These are phyloP conservation scores for Leptestheria dahalacensis DNA, from an alignment of 1,140 invertebrate genomes.

Conservation along the genomic window DNA sequence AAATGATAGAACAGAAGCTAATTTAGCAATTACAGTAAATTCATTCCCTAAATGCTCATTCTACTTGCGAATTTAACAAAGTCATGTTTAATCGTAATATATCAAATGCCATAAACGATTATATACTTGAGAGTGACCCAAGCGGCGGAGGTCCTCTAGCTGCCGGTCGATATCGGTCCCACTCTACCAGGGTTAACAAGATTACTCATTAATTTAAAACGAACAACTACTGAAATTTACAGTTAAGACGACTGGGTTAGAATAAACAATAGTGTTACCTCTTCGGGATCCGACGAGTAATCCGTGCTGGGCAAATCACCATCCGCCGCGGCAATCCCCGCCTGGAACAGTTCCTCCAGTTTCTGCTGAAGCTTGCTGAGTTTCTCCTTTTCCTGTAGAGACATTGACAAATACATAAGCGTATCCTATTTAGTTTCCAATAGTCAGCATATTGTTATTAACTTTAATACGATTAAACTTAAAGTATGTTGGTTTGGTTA, in stretches of 20 bases:
- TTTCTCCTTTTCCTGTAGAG: constrained; percentile 33
- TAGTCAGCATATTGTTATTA: neutral
- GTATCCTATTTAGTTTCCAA: neutral
- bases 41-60: no score
- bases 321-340: constrained; percentile 26
- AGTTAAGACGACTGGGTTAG: no score
- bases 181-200: constrained; percentile 16
- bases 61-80: no score
- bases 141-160: constrained; percentile 17
- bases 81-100: no score
- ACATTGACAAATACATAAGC: constrained; percentile 5
- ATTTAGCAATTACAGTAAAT: no score
- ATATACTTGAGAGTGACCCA: constrained; percentile 34
- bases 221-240: no score
- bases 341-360: constrained; percentile 36
- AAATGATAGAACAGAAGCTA: no score
- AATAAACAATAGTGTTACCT: no score
- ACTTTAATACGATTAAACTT: no score
- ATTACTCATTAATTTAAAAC: no score
- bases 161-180: constrained; percentile 22
- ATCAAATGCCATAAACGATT: no score
- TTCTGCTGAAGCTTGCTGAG: constrained; percentile 42
- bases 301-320: constrained; percentile 19
- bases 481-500: no score
- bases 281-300: constrained; percentile 23